These are phyloP conservation scores for Siderastrea siderea DNA, from an alignment of 92 coral and sea anemone genomes.

Conservation along the genomic window DNA sequence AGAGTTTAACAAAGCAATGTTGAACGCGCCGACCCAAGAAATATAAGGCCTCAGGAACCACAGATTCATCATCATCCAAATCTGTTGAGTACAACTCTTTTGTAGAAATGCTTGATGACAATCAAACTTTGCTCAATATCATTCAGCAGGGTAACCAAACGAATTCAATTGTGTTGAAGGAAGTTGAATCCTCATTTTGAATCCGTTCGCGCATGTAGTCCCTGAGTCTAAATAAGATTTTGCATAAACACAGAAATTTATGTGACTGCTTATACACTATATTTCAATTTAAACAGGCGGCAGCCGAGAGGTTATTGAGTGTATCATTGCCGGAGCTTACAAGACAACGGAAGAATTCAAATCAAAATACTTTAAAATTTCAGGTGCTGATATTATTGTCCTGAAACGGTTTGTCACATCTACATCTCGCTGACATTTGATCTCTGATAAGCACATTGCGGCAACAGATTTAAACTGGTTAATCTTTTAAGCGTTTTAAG, in stretches of 20 bases:
- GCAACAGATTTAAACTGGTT: not conserved
- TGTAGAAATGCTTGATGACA: no score
- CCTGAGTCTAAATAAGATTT: not conserved
- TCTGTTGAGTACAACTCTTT: no score
- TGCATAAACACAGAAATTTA: not conserved
- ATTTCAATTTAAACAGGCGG: not conserved
- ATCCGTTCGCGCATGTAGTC: no score
- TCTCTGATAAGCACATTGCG: not conserved
- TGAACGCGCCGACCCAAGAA: no score
- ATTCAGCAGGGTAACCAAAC: no score
- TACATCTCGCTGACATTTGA: not conserved
- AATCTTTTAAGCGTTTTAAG: not conserved
- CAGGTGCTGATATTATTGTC: not conserved
- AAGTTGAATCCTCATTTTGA: no score
- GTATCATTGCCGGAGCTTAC: not conserved
- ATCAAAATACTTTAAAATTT: not conserved
- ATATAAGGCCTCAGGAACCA: no score
- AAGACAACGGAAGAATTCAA: slow-evolving; percentile 16
- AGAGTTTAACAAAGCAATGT: no score
- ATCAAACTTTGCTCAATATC: no score
- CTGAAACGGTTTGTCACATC: not conserved
- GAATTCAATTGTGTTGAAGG: no score
- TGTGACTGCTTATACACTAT: not conserved
- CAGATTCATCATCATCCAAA: no score
- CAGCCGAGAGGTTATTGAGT: not conserved